phyloP scores from a whole-genome alignment of 2,888 invertebrate species.

The Nudaria mundana region DNA sequence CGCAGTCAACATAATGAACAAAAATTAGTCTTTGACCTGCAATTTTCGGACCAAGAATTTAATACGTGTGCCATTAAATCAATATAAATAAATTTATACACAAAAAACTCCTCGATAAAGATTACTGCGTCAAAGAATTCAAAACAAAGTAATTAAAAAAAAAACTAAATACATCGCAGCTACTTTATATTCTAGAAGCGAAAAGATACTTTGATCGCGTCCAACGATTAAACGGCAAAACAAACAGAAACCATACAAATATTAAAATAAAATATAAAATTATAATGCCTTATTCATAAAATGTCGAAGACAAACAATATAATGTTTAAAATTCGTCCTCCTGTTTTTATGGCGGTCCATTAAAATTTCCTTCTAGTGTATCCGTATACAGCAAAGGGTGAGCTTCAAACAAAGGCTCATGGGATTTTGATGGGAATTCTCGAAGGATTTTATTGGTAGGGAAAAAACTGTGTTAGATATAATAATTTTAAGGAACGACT shows the following conservation, averaged over 20 bases:
- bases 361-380: constrained; percentile 48
- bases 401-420: constrained; percentile 44
- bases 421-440: constrained; percentile 48
- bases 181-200: constrained; percentile 2
- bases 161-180: background rate
- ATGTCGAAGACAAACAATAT: constrained; percentile 33
- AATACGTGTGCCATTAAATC: too few species aligned
- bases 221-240: constrained; percentile 21
- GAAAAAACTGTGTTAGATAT: constrained; percentile 44
- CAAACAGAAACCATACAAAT: constrained; percentile 19
- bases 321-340: constrained; percentile 43
- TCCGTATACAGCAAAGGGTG: constrained; percentile 54
- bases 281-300: constrained; percentile 40
- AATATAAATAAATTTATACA: too few species aligned
- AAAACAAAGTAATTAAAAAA: background rate
- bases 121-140: background rate
- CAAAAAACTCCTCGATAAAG: too few species aligned
- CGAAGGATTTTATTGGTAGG: constrained; percentile 35
- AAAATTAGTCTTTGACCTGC: too few species aligned
- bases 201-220: constrained; percentile 27
- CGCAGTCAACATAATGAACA: too few species aligned
- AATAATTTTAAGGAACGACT: constrained; percentile 34
- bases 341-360: constrained; percentile 43
- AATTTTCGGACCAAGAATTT: too few species aligned
- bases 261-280: constrained; percentile 28